Evolutionary conservation across 2,113 vertebrate genomes (phyloP), one percentile per base, ranked within the genome.

Genomic region (Corvus cornix): DNA sequence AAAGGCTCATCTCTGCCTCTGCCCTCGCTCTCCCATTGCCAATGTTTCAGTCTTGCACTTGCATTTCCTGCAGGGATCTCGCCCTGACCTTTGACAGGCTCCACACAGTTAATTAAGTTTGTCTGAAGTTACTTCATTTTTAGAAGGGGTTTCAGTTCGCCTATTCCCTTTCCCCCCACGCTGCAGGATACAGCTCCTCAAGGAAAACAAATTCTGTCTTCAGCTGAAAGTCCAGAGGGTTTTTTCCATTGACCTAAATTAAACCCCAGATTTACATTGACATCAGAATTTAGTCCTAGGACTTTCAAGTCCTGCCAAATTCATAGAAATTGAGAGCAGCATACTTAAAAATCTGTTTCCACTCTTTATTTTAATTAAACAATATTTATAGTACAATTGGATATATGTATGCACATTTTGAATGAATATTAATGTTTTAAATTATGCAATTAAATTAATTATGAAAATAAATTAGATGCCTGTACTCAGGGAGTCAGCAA

Each of bases 331-430:
- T 16, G 67, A 85, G 56, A 69, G 55, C 13, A 51, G 33, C 56
- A 12, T n/a, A 14, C 68, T 77, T 93, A 46, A 70, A 86, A 93
- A 81, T 68, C 68, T 85, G 21, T 49, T 62, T 86, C 70, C 9
- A 11, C n/a, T 78, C 78, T 66, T 64, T 63, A 68, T 66, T 89
- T 95, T 95, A 91, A 94, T 95, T 88, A 92, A 90, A 84, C 44
- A 63, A 10, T 84, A 93, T 87, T 93, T 95, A 92, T 84, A 84
- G 53, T 28, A 24, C 75, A 59, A 41, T 87, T 76, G 84, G n/a
- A 43, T 72, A 41, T 21, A 43, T 0, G 0, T 35, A 26, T 63
- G 53, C 69, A 44, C 24, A 30, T 84, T 95, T 84, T 81, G 49
- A 93, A 39, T 24, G 4, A 90, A 60, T 63, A 88, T 44, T 88